Base-by-base conservation (phyloP, 2,113 vertebrate species). In the Pardalotus punctatus region DNA sequence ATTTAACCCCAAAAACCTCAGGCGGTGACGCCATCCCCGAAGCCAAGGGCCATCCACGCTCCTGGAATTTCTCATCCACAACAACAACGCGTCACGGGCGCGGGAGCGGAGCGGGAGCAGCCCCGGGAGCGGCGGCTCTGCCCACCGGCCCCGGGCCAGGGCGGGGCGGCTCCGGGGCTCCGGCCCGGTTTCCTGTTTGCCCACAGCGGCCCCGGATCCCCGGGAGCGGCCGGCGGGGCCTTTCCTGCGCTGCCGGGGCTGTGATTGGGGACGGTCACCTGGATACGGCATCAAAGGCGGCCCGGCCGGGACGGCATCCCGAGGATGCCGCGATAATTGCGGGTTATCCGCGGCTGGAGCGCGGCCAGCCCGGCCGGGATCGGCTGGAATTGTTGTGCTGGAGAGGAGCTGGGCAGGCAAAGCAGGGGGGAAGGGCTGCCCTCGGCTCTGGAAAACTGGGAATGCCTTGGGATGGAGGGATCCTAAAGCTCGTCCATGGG, bases 151-250 rank as follows among this genome's bases (percentile, higher is more conserved):
- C 66, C 71, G 93, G 91, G 94, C 92, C 67, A 43, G 92, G 94
- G 94, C 84, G 94, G 94, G 31, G 90, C 21, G 35, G 88, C 88
- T 88, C 29, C 95, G 28, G 82, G 87, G 88, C 82, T 92, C 90
- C 93, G 56, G 86, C 93, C 93, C 94, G 7, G 61, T 42, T 96
- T 97, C 97, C 96, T 97, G 96, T 97, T 97, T 94, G 92, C 85
- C 89, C 90, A 25, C 92, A 86, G 48, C 78, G 65, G 54, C 1
- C 56, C 81, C 4, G 45, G 72, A 78, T 60, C 83, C 67, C 72
- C 90, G 19, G 60, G 93, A 66, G 61, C 45, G 81, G 88, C 79
- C 53, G 2, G 65, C 81, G n/a, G n/a, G n/a, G n/a, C n/a, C n/a
- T n/a, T n/a, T n/a, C n/a, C n/a, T n/a, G n/a, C n/a, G n/a, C n/a